Percentiles rank a stretch among this genome's conserved stretches.
Conservation (phyloP, 2,888 invertebrate species). For the Diplazon laetatorius region DNA sequence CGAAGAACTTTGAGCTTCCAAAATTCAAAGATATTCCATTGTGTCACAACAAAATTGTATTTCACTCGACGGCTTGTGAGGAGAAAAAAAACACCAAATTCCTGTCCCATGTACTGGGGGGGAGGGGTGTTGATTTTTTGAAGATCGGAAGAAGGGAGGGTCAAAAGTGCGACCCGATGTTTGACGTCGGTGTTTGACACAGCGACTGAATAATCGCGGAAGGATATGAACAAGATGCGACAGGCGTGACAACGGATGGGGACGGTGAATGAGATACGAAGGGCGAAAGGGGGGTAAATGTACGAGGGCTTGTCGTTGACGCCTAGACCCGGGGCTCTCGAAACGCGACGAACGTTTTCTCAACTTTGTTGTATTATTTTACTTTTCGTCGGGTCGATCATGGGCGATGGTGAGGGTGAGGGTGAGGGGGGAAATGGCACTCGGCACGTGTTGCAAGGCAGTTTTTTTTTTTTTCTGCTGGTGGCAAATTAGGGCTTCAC, state of each 20-base stretch:
- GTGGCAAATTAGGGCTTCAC: constrained; percentile 11
- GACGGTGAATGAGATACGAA: constrained; percentile 38
- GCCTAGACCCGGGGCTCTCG: background rate
- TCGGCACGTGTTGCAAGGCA: constrained; percentile 16
- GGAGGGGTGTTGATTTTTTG: no score
- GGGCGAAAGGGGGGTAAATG: constrained; percentile 16
- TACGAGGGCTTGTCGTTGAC: constrained; percentile 16
- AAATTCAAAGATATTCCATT: no score
- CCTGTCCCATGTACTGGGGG: no score
- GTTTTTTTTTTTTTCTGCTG: no score
- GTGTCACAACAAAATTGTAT: constrained; percentile 1
- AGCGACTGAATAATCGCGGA: constrained; percentile 20
- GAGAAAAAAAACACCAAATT: no score
- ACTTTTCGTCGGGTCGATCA: constrained; percentile 20
- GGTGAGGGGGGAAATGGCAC: constrained; percentile 39
- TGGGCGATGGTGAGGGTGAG: no score
- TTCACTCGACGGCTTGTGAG: no score
- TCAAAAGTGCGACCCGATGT: background rate
- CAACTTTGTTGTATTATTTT: constrained; percentile 10
- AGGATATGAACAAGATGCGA: constrained; percentile 41
- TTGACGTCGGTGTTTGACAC: background rate
- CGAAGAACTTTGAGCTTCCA: no score
- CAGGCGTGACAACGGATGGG: constrained; percentile 5
- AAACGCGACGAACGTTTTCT: constrained; percentile 28
- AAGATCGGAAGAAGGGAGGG: no score